phyloP scores from a whole-genome alignment of 1,140 invertebrate species.

The Drosophila arawakana region DNA sequence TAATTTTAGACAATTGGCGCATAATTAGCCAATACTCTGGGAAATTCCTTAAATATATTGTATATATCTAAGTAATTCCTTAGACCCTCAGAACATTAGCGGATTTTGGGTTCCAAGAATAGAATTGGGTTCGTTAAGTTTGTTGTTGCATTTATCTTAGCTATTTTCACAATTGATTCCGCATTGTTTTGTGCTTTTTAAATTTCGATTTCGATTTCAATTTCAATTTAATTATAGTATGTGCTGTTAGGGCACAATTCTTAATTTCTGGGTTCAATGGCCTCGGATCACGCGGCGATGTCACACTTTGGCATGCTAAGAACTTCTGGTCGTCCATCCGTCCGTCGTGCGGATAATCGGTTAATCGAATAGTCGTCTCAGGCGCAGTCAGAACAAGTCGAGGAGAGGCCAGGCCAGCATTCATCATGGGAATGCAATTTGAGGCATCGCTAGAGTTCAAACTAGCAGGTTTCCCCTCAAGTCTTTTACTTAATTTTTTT shows the following conservation, averaged over 20 bases:
- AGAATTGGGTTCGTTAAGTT: slow-evolving; percentile 28
- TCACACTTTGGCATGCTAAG: slow-evolving; percentile 70
- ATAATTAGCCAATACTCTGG: slow-evolving; percentile 54
- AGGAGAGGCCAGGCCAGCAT: slow-evolving; percentile 26
- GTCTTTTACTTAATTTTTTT: neutral
- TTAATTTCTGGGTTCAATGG: slow-evolving; percentile 58
- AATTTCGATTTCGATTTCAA: slow-evolving; percentile 73
- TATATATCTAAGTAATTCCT: slow-evolving; percentile 1
- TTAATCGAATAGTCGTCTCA: slow-evolving; percentile 1
- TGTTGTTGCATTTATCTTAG: slow-evolving; percentile 52
- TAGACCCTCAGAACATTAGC: neutral
- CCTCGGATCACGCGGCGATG: slow-evolving; percentile 68
- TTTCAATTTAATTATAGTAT: slow-evolving; percentile 46
- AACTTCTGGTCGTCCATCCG: slow-evolving; percentile 61
- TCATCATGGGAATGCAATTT: slow-evolving; percentile 64
- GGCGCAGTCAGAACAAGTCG: slow-evolving; percentile 27
- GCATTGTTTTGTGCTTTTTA: slow-evolving; percentile 71
- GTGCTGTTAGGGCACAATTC: neutral
- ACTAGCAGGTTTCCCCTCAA: slow-evolving; percentile 62
- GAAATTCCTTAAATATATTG: neutral
- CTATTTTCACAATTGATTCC: slow-evolving; percentile 56
- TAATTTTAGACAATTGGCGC: slow-evolving; percentile 66
- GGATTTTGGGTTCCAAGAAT: slow-evolving; percentile 39
- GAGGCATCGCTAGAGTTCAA: slow-evolving; percentile 69
- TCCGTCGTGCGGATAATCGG: neutral